Conservation (phyloP, 2,888 invertebrate species). For the Andrena hattorfiana region DNA sequence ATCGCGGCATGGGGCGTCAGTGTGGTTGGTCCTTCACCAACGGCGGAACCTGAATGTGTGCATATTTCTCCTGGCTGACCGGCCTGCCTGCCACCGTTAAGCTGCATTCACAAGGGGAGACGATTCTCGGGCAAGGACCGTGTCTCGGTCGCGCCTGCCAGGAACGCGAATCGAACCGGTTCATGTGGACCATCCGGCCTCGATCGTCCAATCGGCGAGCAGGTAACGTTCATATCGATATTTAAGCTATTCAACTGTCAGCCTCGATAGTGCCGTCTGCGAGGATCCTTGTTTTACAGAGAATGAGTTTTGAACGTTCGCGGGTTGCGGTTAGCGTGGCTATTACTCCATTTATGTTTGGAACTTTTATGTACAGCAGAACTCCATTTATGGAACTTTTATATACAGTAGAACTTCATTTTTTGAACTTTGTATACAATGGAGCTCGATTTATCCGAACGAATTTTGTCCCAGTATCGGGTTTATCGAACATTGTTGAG, state of each 20-base stretch:
- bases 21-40: slow-evolving; percentile 68
- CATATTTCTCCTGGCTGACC: slow-evolving; percentile 70
- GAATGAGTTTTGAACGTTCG: not conserved
- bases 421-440: no score
- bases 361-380: no score
- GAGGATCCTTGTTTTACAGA: slow-evolving; percentile 54
- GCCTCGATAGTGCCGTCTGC: slow-evolving; percentile 71
- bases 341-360: no score
- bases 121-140: slow-evolving; percentile 62
- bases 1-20: slow-evolving; percentile 60
- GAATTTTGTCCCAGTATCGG: no score
- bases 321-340: not conserved
- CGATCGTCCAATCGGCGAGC: slow-evolving; percentile 72
- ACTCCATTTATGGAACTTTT: no score
- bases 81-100: slow-evolving; percentile 68
- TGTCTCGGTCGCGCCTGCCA: slow-evolving; percentile 53
- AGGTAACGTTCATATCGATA: slow-evolving; percentile 52
- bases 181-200: slow-evolving; percentile 68
- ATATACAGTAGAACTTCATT: no score
- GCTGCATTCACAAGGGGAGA: slow-evolving; percentile 70
- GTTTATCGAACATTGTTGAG: no score
- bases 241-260: slow-evolving; percentile 5
- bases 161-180: slow-evolving; percentile 61
- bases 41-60: slow-evolving; percentile 74
- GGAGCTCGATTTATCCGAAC: no score